A percentile compares a stretch with the other conserved stretches of the same genome.
Conservation (phyloP, 2,888 invertebrate species). For the Villa cingulata region DNA sequence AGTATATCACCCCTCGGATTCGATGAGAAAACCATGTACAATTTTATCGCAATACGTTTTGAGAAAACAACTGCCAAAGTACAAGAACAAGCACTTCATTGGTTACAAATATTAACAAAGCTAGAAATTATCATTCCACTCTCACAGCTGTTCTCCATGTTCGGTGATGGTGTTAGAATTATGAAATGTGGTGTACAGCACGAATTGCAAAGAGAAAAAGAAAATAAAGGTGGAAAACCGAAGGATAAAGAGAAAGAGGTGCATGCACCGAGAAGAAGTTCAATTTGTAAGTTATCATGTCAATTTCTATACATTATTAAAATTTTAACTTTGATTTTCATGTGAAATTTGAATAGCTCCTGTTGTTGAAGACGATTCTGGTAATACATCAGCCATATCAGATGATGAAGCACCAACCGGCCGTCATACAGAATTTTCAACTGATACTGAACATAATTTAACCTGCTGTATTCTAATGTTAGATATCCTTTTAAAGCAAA, state of each 20-base stretch:
- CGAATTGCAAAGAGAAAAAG: conserved; percentile 35
- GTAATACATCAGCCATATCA: conserved; percentile 51
- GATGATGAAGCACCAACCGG: conserved; percentile 51
- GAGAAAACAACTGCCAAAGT: conserved; percentile 64
- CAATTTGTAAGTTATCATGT: conserved; percentile 40
- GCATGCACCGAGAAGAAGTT: conserved; percentile 37
- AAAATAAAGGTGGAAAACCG: conserved; percentile 26
- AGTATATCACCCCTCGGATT: conserved; percentile 92
- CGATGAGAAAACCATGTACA: conserved; percentile 87
- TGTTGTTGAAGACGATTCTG: conserved; percentile 55
- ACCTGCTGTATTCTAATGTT: conserved; percentile 94
- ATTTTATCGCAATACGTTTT: conserved; percentile 80
- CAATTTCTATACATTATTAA: no score
- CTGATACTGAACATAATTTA: conserved; percentile 63
- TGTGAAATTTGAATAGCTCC: conserved; percentile 37
- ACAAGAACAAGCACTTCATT: conserved; percentile 76
- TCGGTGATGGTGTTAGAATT: conserved; percentile 71
- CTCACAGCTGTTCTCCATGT: conserved; percentile 74
- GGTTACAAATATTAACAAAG: conserved; percentile 76
- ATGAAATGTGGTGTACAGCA: conserved; percentile 45
- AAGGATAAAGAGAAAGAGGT: conserved; percentile 29
- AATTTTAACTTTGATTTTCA: not conserved
- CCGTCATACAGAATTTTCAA: conserved; percentile 52
- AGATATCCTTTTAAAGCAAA: conserved; percentile 88
- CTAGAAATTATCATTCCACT: conserved; percentile 83